A percentile compares a stretch with the other conserved stretches of the same genome.
Evolutionary conservation across 2,797 vertebrate species (phyloP).

Genomic region (Sebastes alutus): DNA sequence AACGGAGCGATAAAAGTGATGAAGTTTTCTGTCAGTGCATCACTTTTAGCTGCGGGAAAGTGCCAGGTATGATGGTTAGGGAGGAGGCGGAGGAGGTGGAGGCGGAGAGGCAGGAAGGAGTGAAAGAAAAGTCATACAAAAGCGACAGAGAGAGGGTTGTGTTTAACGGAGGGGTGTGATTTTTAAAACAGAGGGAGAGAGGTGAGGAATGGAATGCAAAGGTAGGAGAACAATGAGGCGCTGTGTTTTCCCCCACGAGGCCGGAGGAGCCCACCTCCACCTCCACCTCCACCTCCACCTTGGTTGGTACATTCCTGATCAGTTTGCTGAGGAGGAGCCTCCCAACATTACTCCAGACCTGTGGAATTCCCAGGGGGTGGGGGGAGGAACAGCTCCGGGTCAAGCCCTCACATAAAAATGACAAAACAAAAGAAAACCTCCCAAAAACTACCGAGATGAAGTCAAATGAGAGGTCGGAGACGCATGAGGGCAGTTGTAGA

Average conservation of each 20-base stretch:
- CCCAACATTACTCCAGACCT: slow-evolving; percentile 79
- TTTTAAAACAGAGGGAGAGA: slow-evolving; percentile 69
- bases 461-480: slow-evolving; percentile 62
- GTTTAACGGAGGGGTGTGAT: slow-evolving; percentile 66
- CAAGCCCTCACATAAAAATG: slow-evolving; percentile 70
- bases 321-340: slow-evolving; percentile 79
- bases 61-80: slow-evolving; percentile 56
- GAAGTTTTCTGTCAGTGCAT: slow-evolving; percentile 63
- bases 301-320: slow-evolving; percentile 80
- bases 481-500: slow-evolving; percentile 53
- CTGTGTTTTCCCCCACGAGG: slow-evolving; percentile 70
- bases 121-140: slow-evolving; percentile 43
- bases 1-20: slow-evolving; percentile 20
- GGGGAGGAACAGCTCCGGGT: slow-evolving; percentile 70
- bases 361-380: slow-evolving; percentile 78
- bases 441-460: slow-evolving; percentile 57
- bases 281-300: slow-evolving; percentile 37
- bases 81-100: slow-evolving; percentile 15
- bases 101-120: slow-evolving; percentile 52
- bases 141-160: slow-evolving; percentile 31
- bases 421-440: slow-evolving; percentile 50
- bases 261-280: slow-evolving; percentile 61
- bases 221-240: slow-evolving; percentile 83
- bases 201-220: slow-evolving; percentile 83
- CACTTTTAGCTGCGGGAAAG: slow-evolving; percentile 48